Evolutionary conservation across 2,888 invertebrate species (phyloP).

Genomic region (Pyrochroa serraticornis): DNA sequence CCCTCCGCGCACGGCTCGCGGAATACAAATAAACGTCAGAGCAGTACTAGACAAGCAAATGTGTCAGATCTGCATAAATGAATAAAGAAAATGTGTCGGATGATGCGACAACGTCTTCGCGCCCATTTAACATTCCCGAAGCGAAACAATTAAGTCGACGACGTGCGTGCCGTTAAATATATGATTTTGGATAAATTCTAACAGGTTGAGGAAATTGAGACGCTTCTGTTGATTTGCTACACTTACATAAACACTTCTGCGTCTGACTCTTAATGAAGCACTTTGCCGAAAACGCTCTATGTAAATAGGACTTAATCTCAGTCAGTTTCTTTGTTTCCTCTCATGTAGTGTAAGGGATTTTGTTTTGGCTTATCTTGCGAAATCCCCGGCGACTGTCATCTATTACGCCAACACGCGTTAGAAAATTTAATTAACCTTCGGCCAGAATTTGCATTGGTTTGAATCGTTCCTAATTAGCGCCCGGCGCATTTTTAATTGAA

Average conservation of each 20-base stretch:
- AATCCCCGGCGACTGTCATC: constrained; percentile 1
- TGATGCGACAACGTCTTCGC: constrained; percentile 4
- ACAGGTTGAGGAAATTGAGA: constrained; percentile 27
- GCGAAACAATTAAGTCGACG: constrained; percentile 20
- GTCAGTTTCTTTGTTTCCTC: constrained; percentile 13
- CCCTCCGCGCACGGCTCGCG: constrained; percentile 25
- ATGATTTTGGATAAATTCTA: constrained; percentile 26
- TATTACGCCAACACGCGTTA: constrained; percentile 11
- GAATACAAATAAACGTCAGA: constrained; percentile 52
- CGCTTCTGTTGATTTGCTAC: constrained; percentile 17
- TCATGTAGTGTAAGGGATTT: constrained; percentile 8
- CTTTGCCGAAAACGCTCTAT: constrained; percentile 10
- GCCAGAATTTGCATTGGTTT: constrained; percentile 1
- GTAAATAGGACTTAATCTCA: constrained; percentile 21
- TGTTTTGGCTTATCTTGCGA: constrained; percentile 2
- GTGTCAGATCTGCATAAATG: constrained; percentile 44
- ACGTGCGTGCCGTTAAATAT: constrained; percentile 28
- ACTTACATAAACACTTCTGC: constrained; percentile 11
- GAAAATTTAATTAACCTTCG: constrained; percentile 16
- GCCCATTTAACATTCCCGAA: constrained; percentile 23
- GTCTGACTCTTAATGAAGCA: constrained; percentile 1
- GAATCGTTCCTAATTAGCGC: constrained; percentile 1
- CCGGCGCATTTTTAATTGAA: constrained; percentile 17
- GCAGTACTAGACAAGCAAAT: constrained; percentile 39
- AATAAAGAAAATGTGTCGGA: constrained; percentile 38